Base-by-base conservation (phyloP, 1,140 invertebrate species). In the Bombus turneri region DNA sequence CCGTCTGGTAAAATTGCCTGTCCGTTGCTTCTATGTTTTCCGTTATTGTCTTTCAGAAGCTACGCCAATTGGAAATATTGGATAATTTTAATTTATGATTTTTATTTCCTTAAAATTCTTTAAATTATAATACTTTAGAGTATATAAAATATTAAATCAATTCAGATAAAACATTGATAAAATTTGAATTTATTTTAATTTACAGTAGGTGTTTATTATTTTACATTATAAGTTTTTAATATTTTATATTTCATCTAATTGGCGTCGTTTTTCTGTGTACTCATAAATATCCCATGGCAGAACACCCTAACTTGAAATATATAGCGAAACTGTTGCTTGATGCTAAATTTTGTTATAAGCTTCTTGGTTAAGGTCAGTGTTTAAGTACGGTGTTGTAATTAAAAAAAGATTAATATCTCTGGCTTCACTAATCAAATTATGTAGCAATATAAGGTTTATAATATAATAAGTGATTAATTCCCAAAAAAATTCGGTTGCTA, bases 1-100 rank as follows among this genome's bases (percentile, higher is more conserved):
- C 83, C 77, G 41, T 80, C 68, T 85, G 76, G 83, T 80, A 85
- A 85, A 85, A 62, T 57, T 76, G 73, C 72, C 81, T 85, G 86
- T 64, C 86, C 81, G 81, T 87, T 81, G 81, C 69, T 82, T 71
- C 68, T 80, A 82, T 59, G 88, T 81, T 78, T 86, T 88, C 87
- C 80, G 66, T 87, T 90, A 83, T 89, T 90, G 68, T 85, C 77
- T 77, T 72, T 79, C 72, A 28, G 57, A 85, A 80, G 77, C 77
- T 59, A 73, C 77, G 83, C 83, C 83, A 85, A 85, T 85, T 85
- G 77, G 77, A 78, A 41, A 41, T 41, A 22, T 9, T 25, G 5
- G 28, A 34, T 41, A 77, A 28, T 69, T 57, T 62, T 47, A 37
- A 66, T 69, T 71, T 78, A 15, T 43, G 13, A n/a, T 43, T 25